Evolutionary conservation across 2,797 vertebrate species (phyloP), one percentile per base, ranked within the genome.

Genomic region (Vespertilio murinus): DNA sequence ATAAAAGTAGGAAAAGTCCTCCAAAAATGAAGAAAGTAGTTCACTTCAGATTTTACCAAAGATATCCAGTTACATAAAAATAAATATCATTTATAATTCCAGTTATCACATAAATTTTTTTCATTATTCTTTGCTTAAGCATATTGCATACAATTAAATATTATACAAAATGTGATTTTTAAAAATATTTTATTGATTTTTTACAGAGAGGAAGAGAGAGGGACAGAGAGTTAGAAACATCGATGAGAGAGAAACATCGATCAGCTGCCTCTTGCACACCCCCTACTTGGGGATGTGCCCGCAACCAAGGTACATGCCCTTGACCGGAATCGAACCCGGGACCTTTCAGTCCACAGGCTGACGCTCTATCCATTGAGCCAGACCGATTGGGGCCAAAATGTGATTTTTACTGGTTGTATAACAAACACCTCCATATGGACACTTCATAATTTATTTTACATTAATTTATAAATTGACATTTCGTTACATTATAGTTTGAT

Each of bases 131-230:
- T 49, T 49, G 47, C 23, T 16, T 69, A 91, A 93, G 33, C 25
- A 87, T 78, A 65, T 69, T 73, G 47, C 17, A 84, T 40, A 52
- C 56, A 91, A 59, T 56, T 89, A 89, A 93, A 47, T 70, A 40
- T 65, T 78, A 70, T 1, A 84, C 20, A 93, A 90, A 93, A 80
- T 65, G n/a, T 45, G 92, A 65, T 71, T 85, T 95, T 73, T 93
- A 71, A n/a, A n/a, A n/a, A n/a, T n/a, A n/a, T n/a, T n/a, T n/a
- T n/a, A n/a, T n/a, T n/a, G n/a, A n/a, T n/a, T n/a, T n/a, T n/a
- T n/a, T n/a, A n/a, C n/a, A n/a, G n/a, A n/a, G n/a, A n/a, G n/a
- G n/a, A n/a, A n/a, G n/a, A n/a, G n/a, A n/a, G n/a, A n/a, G n/a
- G n/a, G n/a, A n/a, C n/a, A n/a, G n/a, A n/a, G n/a, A n/a, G n/a